These are phyloP conservation scores for Megalurothrips usitatus DNA, from an alignment of 2,888 invertebrate species.

Conservation along the genomic window DNA sequence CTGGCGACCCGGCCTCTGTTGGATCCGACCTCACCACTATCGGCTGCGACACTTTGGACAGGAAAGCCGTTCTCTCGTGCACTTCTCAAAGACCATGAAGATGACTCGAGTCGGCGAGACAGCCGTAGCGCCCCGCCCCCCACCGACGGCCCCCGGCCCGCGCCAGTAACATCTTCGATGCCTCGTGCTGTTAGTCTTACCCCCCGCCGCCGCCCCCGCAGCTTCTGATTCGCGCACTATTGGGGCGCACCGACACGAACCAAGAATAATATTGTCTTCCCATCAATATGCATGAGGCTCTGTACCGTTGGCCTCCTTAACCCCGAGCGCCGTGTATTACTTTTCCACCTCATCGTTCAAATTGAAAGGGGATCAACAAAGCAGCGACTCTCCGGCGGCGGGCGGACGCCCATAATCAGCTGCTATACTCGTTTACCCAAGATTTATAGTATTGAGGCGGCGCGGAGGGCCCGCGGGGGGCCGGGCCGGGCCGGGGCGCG, in stretches of 20 bases:
- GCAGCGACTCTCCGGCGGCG: background rate
- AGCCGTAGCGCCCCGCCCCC: too few relatives aligned
- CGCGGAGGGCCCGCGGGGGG: background rate
- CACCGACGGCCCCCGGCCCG: too few relatives aligned
- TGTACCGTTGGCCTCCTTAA: background rate
- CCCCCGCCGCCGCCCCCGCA: background rate
- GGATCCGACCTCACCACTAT: too few relatives aligned
- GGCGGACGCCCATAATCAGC: background rate
- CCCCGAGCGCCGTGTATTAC: background rate
- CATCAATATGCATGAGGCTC: background rate
- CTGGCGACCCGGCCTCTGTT: too few relatives aligned
- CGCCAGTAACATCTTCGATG: too few relatives aligned
- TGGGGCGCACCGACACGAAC: background rate
- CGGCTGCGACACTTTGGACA: too few relatives aligned
- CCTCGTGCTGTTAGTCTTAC: background rate
- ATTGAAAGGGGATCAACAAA: conserved; percentile 4
- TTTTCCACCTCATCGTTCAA: background rate
- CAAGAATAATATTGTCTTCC: conserved; percentile 8
- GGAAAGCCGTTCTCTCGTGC: too few relatives aligned
- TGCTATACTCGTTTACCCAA: conserved; percentile 3
- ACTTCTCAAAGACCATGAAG: too few relatives aligned
- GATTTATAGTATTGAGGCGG: conserved; percentile 1
- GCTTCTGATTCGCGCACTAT: too few relatives aligned
- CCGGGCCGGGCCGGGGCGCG: background rate
- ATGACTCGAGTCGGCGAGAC: too few relatives aligned